Evolutionary conservation across 2,113 vertebrate species (phyloP).

Genomic region (Antennarius striatus): DNA sequence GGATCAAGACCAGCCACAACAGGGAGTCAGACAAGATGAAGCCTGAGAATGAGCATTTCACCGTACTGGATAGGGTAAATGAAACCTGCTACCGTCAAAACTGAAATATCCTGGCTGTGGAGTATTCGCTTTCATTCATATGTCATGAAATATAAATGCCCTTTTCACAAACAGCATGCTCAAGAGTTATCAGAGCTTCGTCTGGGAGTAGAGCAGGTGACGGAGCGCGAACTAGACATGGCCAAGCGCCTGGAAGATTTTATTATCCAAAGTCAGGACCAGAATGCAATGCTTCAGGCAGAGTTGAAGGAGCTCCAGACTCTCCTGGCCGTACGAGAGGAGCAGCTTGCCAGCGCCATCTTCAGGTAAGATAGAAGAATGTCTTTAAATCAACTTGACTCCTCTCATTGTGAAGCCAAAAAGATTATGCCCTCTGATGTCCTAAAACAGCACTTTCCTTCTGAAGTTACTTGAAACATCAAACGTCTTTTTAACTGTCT

Average conservation of each 20-base stretch:
- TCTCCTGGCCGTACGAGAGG: slow-evolving; percentile 76
- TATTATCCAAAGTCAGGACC: slow-evolving; percentile 78
- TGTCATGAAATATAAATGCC: background rate
- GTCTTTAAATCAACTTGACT: no score
- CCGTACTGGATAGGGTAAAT: slow-evolving; percentile 69
- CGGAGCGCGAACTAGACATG: slow-evolving; percentile 81
- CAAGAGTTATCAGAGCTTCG: slow-evolving; percentile 78
- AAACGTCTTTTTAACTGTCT: no score
- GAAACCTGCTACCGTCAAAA: background rate
- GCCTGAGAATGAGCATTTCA: slow-evolving; percentile 62
- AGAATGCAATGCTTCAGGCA: slow-evolving; percentile 73
- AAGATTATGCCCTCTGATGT: no score
- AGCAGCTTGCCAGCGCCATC: slow-evolving; percentile 78
- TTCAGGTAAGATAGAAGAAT: slow-evolving; percentile 71
- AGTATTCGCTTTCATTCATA: background rate
- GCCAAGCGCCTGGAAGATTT: slow-evolving; percentile 83
- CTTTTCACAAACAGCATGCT: slow-evolving; percentile 64
- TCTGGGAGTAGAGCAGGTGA: slow-evolving; percentile 77
- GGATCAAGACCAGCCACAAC: slow-evolving; percentile 65
- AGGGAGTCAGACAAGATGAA: slow-evolving; percentile 61
- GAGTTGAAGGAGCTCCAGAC: slow-evolving; percentile 78
- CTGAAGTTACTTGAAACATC: no score
- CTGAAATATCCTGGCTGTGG: background rate
- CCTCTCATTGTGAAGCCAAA: no score
- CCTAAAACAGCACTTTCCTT: no score